A percentile compares a stretch with the other conserved stretches of the same genome.
Conservation (phyloP, 2,113 vertebrate genomes). For the pig (Sus scrofa) region DNA sequence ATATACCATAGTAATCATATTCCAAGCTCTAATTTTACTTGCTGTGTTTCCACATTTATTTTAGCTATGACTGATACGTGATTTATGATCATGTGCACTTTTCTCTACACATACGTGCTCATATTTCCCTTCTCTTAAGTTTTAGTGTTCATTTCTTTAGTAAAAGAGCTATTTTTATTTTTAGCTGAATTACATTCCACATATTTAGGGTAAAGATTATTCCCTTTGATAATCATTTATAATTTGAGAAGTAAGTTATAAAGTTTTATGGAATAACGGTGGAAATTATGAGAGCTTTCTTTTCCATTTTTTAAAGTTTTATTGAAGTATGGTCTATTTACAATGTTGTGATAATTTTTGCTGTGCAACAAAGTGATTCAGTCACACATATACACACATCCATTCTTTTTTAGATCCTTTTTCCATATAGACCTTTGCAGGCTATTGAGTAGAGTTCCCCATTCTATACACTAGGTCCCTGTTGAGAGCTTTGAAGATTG, state of each 20-base stretch:
- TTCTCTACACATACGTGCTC: not conserved
- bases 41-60: slow-evolving; percentile 4
- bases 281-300: slow-evolving; percentile 53
- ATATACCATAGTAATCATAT: not conserved
- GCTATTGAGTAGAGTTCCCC: too few relatives aligned
- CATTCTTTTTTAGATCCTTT: too few relatives aligned
- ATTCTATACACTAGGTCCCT: too few relatives aligned
- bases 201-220: slow-evolving; percentile 42
- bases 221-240: slow-evolving; percentile 30
- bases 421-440: too few relatives aligned
- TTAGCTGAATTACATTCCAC: slow-evolving; percentile 49
- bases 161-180: slow-evolving; percentile 55
- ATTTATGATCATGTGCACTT: not conserved
- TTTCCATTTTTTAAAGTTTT: too few relatives aligned
- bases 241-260: slow-evolving; percentile 14
- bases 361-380: too few relatives aligned
- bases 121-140: not conserved
- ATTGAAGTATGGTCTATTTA: too few relatives aligned
- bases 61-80: not conserved
- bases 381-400: too few relatives aligned
- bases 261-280: slow-evolving; percentile 23
- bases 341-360: too few relatives aligned
- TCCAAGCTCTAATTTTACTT: slow-evolving; percentile 33
- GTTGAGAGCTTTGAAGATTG: slow-evolving; percentile 1
- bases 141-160: slow-evolving; percentile 18